phyloP scores from a whole-genome alignment of 2,888 invertebrate species.

The Drosophila ustulata region DNA sequence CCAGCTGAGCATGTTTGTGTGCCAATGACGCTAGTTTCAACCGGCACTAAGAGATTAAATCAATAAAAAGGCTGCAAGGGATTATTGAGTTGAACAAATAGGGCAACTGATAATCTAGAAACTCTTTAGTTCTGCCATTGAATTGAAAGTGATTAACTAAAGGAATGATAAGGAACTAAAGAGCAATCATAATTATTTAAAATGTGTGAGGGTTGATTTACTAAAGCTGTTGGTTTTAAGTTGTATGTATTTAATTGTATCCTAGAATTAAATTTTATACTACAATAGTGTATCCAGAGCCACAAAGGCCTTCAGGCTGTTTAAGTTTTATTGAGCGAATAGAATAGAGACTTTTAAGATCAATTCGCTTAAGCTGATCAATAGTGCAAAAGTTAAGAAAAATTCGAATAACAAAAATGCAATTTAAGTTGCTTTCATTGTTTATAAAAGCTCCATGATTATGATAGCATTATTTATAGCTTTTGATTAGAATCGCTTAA shows the following conservation, averaged over 20 bases:
- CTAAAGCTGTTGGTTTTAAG: too few relatives aligned
- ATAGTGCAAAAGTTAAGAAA: background rate
- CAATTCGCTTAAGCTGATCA: background rate
- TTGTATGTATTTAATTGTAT: too few relatives aligned
- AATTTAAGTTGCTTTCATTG: background rate
- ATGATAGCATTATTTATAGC: background rate
- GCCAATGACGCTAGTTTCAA: conserved; percentile 33
- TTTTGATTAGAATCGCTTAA: background rate
- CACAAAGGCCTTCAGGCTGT: too few relatives aligned
- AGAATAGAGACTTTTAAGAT: too few relatives aligned
- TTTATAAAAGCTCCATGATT: conserved; percentile 1
- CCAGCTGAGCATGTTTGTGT: conserved; percentile 20
- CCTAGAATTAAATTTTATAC: too few relatives aligned
- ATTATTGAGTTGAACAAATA: background rate
- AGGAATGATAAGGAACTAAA: too few relatives aligned
- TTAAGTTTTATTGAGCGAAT: too few relatives aligned
- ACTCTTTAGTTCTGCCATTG: too few relatives aligned
- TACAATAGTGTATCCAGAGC: too few relatives aligned
- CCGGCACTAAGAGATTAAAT: background rate
- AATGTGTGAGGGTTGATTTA: too few relatives aligned
- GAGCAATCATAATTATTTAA: too few relatives aligned
- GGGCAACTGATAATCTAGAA: background rate
- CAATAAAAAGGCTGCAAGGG: background rate
- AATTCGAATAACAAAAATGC: background rate
- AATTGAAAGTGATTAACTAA: background rate